Evolutionary conservation across 1,140 invertebrate genomes (phyloP), one percentile per base, ranked within the genome.

Genomic region (Drosophila albomicans): DNA sequence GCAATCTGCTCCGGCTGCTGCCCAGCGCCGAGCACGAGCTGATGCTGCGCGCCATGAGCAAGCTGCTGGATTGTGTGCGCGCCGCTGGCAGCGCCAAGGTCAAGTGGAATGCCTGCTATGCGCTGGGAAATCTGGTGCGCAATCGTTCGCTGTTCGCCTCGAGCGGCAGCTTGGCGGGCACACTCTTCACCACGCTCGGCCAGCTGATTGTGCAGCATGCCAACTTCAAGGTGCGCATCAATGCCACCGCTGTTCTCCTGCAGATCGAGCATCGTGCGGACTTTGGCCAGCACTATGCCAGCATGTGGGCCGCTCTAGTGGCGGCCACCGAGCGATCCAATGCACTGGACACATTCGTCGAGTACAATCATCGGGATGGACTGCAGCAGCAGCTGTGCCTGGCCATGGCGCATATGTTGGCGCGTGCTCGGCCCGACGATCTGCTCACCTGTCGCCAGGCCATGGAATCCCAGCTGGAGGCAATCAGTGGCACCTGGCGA

Each of bases 81-180:
- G 93, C 94, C 30, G 95, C 95, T 41, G 95, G 94, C 54, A 96
- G 96, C 81, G 96, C 97, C 94, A 98, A 98, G 93, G 96, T 97
- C 6, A 94, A 97, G 51, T 98, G 97, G 97, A 98, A 98, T 93
- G 96, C 97, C 7, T 98, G 97, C 90, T 96, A 97, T 92, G 97
- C 97, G 11, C 91, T 98, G 10, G 96, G 97, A 16, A 96, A 96
- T 78, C 93, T 96, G 46, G 94, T 97, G 91, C 95, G 95, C 78
- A 97, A 96, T 92, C 86, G 93, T 2, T 79, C 92, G 6, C 91
- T 97, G 1, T 95, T 95, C 79, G 91, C 76, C 0, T 54, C 56
- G 1, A 73, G 25, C 28, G 41, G 5, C 11, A 64, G 64, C 25
- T 61, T 92, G 68, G 82, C 92, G 35, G 61, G 69, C 6, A 67